These are phyloP conservation scores for Drosophila lowei DNA, from an alignment of 1,140 invertebrate genomes.

Conservation along the genomic window DNA sequence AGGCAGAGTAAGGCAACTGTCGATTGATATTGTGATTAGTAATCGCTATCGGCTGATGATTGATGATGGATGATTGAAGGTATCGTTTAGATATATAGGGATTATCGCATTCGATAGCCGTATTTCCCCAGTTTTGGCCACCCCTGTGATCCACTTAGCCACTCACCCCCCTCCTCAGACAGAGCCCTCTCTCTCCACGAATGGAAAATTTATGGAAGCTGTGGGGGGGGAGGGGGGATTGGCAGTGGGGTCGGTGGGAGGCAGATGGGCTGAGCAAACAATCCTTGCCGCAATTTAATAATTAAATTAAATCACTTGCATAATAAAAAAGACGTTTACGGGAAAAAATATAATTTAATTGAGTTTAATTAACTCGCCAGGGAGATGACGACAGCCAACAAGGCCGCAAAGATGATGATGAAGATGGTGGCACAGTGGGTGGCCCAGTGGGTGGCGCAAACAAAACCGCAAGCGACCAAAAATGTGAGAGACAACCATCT, in stretches of 20 bases:
- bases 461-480: slow-evolving; percentile 52
- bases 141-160: too few relatives aligned
- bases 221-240: neutral
- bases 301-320: slow-evolving; percentile 82
- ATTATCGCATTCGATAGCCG: too few relatives aligned
- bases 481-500: slow-evolving; percentile 1
- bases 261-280: slow-evolving; percentile 52
- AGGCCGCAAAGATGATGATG: slow-evolving; percentile 31
- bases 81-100: too few relatives aligned
- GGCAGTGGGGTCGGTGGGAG: neutral
- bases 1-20: too few relatives aligned
- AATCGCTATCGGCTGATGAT: too few relatives aligned
- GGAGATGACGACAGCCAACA: slow-evolving; percentile 74
- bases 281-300: slow-evolving; percentile 77
- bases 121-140: too few relatives aligned
- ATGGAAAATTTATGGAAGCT: neutral
- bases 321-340: slow-evolving; percentile 77
- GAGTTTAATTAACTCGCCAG: slow-evolving; percentile 82
- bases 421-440: too few relatives aligned
- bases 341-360: slow-evolving; percentile 80
- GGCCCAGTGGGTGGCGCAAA: slow-evolving; percentile 41
- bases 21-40: too few relatives aligned
- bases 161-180: too few relatives aligned
- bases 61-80: too few relatives aligned
- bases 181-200: too few relatives aligned